Percentiles rank a stretch among this genome's conserved stretches.
These are phyloP conservation scores for Auanema sp. DNA, from an alignment of 2,888 invertebrate genomes.

Conservation along the genomic window DNA sequence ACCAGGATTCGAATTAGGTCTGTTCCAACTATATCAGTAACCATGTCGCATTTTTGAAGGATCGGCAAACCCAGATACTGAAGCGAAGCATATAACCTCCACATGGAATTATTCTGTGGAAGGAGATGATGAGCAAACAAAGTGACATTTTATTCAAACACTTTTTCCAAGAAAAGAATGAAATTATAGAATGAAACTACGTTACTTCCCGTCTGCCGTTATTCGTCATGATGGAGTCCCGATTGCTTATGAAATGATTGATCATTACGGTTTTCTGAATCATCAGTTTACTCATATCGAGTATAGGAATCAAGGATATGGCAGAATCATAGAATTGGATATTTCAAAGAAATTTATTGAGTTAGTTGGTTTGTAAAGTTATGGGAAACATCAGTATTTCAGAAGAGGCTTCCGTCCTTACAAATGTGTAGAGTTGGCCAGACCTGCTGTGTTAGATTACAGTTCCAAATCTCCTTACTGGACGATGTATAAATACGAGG, in stretches of 20 bases:
- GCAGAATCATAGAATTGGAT: conserved; percentile 4
- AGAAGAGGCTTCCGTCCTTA: no score
- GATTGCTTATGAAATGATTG: conserved; percentile 7
- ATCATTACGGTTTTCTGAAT: not conserved
- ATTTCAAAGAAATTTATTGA: not conserved
- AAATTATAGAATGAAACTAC: no score
- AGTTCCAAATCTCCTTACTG: no score
- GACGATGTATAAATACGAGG: no score
- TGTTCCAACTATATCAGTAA: no score
- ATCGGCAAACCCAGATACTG: not conserved
- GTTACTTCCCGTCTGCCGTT: not conserved
- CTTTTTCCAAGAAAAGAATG: no score
- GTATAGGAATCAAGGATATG: conserved; percentile 2
- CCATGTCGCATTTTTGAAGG: no score
- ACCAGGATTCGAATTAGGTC: conserved; percentile 1
- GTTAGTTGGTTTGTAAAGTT: conserved; percentile 2
- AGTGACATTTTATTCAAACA: no score
- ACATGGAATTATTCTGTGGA: not conserved
- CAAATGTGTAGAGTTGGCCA: no score
- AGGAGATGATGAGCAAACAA: conserved; percentile 8
- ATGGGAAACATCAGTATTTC: no score
- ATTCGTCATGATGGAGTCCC: not conserved
- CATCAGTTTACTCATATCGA: conserved; percentile 4
- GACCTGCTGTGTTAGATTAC: no score
- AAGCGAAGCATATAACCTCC: not conserved